phyloP scores from a whole-genome alignment of 2,113 vertebrate genomes.

The Syngnathus scovelli region DNA sequence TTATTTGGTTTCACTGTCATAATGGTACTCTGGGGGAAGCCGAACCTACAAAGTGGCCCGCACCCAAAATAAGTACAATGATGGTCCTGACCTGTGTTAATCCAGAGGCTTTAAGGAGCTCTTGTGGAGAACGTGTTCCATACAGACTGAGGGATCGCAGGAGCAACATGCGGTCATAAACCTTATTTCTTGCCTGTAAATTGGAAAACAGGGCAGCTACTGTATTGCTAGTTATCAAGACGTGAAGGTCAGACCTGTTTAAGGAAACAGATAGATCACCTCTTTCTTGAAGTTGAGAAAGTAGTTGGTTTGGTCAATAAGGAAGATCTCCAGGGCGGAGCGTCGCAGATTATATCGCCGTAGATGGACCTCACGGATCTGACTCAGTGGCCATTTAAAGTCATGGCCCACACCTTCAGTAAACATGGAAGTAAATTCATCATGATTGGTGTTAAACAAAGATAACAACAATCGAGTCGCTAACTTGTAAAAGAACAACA shows the following conservation, averaged over 20 bases:
- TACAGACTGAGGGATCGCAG: conserved; percentile 84
- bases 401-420: conserved; percentile 84
- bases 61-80: neutral
- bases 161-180: conserved; percentile 86
- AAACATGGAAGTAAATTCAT: neutral
- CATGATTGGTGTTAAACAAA: neutral
- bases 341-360: conserved; percentile 91
- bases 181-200: conserved; percentile 87
- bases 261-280: conserved; percentile 57
- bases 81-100: conserved; percentile 81
- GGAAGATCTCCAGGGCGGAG: conserved; percentile 95
- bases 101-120: conserved; percentile 88
- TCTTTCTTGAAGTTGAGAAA: conserved; percentile 98
- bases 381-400: conserved; percentile 94
- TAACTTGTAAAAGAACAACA: neutral
- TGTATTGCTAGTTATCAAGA: neutral
- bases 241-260: neutral
- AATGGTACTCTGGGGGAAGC: too few species aligned
- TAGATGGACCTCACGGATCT: conserved; percentile 91
- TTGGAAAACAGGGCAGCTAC: conserved; percentile 1
- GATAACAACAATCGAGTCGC: neutral
- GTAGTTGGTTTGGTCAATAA: conserved; percentile 94
- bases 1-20: too few species aligned
- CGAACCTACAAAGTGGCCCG: too few species aligned
- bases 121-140: conserved; percentile 88